phyloP scores from a whole-genome alignment of 1,140 invertebrate species.

The Neodiprion lecontei region DNA sequence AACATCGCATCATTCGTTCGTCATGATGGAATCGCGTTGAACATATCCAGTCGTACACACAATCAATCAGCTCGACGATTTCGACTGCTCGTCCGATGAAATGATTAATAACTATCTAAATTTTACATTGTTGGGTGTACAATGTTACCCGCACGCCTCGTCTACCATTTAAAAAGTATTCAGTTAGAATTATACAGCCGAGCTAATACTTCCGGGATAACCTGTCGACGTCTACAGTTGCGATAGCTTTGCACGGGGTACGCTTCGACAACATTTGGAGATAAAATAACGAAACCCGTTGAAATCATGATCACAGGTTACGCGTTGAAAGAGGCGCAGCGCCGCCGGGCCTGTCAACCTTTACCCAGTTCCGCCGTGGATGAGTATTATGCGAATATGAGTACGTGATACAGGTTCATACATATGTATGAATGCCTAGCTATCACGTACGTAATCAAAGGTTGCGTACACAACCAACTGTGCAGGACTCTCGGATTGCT shows the following conservation, averaged over 20 bases:
- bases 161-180: too few species aligned
- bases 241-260: too few species aligned
- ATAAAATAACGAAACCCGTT: background rate
- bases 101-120: too few species aligned
- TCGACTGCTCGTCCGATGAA: too few species aligned
- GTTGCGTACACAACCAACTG: background rate
- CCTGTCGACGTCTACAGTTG: too few species aligned
- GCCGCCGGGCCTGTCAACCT: background rate
- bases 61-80: background rate
- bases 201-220: too few species aligned
- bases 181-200: too few species aligned
- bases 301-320: constrained; percentile 1
- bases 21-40: background rate
- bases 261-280: background rate
- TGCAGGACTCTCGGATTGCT: background rate
- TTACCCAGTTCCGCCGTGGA: too few species aligned
- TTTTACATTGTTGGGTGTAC: too few species aligned
- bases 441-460: background rate
- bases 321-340: background rate
- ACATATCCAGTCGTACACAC: background rate
- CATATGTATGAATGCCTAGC: background rate
- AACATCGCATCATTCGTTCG: background rate
- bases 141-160: too few species aligned
- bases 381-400: background rate
- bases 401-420: background rate